Base-by-base conservation (phyloP, 2,113 vertebrate genomes). In the Microtus montanus region DNA sequence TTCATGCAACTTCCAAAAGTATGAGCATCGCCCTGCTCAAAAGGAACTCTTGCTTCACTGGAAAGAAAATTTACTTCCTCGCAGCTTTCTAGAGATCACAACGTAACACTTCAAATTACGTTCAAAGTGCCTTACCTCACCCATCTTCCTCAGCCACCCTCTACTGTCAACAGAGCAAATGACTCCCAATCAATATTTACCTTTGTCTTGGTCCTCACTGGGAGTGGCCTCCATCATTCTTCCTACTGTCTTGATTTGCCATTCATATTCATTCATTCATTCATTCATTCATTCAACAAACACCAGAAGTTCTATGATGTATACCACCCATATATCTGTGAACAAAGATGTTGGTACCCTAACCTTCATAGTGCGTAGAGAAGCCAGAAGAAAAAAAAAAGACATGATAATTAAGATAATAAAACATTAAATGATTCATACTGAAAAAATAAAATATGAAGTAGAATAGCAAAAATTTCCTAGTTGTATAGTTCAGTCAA, bases 21-120 rank as follows among this genome's bases (percentile, higher is more conserved):
- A 87, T 28, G n/a, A 87, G 24, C 28, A 87, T 80, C 8, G 84
- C 70, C 63, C 54, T 63, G 80, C 63, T 96, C 38, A 90, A 95
- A 92, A 88, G 33, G 38, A 61, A 64, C 14, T 49, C 61, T 71
- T 19, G 49, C 14, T 44, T 86, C 6, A 94, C 73, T 73, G 44
- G 77, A 70, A 91, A 86, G 12, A 95, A 96, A 75, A 84, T 77
- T 13, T 87, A 93, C 15, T 63, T 74, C 78, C 17, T 82, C 41
- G 77, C 95, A 78, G 73, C 4, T 63, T 88, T 71, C 47, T 78
- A 75, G 7, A 70, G 7, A 89, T 2, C 9, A 94, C 28, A 4
- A 58, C 3, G 9, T 24, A 89, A 41, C 4, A 84, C 5, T 15
- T 14, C 20, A 92, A 66, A 92, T 91, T 88, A 77, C 68, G 24